phyloP scores from a whole-genome alignment of 92 coral and sea anemone genomes.

The Heteractis magnifica region DNA sequence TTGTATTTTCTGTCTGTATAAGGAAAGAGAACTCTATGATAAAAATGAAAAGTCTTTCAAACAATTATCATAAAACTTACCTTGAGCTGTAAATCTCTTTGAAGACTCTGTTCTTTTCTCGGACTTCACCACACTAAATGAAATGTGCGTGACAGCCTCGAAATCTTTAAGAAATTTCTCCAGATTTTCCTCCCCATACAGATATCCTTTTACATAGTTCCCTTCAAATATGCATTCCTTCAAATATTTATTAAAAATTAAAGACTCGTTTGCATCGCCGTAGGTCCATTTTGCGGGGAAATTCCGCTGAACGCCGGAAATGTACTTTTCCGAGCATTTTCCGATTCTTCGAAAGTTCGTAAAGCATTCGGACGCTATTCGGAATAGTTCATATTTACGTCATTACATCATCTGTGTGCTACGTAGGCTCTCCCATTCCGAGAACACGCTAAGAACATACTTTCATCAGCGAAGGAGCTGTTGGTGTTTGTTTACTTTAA shows the following conservation, averaged over 20 bases:
- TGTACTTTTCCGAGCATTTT: constrained; percentile 2
- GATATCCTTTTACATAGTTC: constrained; percentile 4
- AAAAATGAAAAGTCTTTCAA: too few relatives aligned
- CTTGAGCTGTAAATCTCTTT: constrained; percentile 1
- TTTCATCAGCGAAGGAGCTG: too few relatives aligned
- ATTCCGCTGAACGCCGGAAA: neutral
- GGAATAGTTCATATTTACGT: neutral
- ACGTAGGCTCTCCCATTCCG: too few relatives aligned
- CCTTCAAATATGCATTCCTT: constrained; percentile 11
- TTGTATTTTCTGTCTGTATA: neutral
- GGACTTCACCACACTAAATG: constrained; percentile 7
- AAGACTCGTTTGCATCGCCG: neutral
- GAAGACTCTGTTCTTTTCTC: constrained; percentile 4
- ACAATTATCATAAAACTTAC: too few relatives aligned
- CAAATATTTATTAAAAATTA: constrained; percentile 4
- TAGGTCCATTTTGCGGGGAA: neutral
- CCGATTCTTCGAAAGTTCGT: neutral
- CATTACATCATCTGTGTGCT: too few relatives aligned
- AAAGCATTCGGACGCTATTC: neutral
- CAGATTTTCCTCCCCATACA: constrained; percentile 8
- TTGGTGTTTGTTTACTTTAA: too few relatives aligned
- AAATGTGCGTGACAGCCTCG: neutral
- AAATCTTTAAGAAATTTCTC: neutral
- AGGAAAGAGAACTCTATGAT: neutral
- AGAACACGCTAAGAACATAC: too few relatives aligned